Percentiles rank a stretch among this genome's conserved stretches.
phyloP scores from a whole-genome alignment of 2,888 invertebrate genomes.

The Cheiracanthium punctorium region DNA sequence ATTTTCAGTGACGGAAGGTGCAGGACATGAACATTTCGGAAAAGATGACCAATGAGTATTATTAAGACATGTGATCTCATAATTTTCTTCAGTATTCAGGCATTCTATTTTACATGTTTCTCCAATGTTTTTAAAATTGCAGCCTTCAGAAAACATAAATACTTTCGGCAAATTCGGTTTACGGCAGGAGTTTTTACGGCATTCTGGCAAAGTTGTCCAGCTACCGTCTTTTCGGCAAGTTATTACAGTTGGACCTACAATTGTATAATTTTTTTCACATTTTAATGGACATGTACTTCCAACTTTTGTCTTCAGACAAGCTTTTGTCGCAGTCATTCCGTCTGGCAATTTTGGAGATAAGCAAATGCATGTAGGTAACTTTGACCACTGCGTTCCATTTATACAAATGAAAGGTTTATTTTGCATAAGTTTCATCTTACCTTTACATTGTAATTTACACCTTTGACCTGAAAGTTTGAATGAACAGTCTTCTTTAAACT shows the following conservation, averaged over 20 bases:
- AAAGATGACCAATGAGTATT: background rate
- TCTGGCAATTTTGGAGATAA: background rate
- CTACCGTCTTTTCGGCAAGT: background rate
- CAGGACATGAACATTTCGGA: conserved; percentile 38
- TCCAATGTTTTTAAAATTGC: background rate
- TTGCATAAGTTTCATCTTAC: background rate
- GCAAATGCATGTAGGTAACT: conserved; percentile 12
- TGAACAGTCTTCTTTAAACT: background rate
- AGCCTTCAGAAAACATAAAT: background rate
- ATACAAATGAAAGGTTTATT: background rate
- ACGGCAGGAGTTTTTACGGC: background rate
- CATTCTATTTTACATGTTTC: background rate
- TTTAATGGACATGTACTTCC: background rate
- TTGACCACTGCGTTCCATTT: background rate
- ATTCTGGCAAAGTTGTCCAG: background rate
- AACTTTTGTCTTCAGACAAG: background rate
- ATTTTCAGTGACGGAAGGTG: background rate
- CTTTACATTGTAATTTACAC: background rate
- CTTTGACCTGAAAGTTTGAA: background rate
- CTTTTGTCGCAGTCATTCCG: background rate
- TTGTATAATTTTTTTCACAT: background rate
- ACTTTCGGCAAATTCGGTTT: background rate
- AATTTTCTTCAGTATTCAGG: background rate
- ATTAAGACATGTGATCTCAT: background rate
- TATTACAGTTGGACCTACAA: background rate